Evolutionary conservation across 2,888 invertebrate genomes (phyloP).

Genomic region (Barypeithes pellucidus): DNA sequence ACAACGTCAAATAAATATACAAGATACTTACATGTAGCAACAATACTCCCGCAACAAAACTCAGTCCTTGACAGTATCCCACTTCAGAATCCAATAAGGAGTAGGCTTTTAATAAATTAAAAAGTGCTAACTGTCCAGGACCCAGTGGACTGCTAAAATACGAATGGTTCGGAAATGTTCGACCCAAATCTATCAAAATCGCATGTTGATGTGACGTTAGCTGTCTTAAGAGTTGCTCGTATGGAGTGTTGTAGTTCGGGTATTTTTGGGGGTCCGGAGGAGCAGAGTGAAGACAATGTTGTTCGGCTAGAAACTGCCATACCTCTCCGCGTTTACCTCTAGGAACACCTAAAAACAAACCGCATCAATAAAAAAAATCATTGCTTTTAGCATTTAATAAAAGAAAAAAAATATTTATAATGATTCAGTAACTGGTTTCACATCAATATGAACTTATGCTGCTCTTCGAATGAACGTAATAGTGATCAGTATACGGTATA

Average conservation of each 20-base stretch:
- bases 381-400: too few relatives aligned
- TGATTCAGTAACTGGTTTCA: too few relatives aligned
- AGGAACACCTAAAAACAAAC: conserved; percentile 81
- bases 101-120: conserved; percentile 96
- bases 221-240: conserved; percentile 85
- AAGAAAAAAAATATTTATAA: too few relatives aligned
- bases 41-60: conserved; percentile 95
- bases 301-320: conserved; percentile 93
- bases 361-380: neutral
- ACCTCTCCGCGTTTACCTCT: conserved; percentile 89
- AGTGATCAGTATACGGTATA: too few relatives aligned
- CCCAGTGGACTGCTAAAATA: conserved; percentile 94
- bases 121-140: conserved; percentile 93
- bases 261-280: conserved; percentile 81
- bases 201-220: conserved; percentile 97
- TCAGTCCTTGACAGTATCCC: conserved; percentile 97
- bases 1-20: neutral
- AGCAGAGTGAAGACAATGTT: conserved; percentile 81
- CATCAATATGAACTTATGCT: too few relatives aligned
- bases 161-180: conserved; percentile 95
- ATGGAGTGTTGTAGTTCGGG: conserved; percentile 86
- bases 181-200: conserved; percentile 92
- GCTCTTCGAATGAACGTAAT: too few relatives aligned
- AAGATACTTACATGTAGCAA: conserved; percentile 88
- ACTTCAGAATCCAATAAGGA: conserved; percentile 95